A percentile compares a stretch with the other conserved stretches of the same genome.
Conservation (phyloP, 2,797 vertebrate genomes). For the Enteromius afrohamiltoni region DNA sequence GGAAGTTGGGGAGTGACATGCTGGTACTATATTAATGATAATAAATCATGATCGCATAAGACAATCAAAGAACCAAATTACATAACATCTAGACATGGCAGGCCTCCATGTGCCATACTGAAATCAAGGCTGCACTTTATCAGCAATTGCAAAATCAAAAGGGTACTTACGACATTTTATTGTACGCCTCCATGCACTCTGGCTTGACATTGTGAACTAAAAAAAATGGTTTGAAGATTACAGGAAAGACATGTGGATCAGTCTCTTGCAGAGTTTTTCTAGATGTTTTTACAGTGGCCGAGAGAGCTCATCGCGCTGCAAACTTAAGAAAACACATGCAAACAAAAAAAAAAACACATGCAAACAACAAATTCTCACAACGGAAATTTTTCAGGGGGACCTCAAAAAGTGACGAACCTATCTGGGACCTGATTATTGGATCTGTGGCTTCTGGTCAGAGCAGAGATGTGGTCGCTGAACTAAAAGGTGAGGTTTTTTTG, state of each 20-base stretch:
- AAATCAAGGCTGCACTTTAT: neutral
- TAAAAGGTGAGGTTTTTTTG: too few relatives aligned
- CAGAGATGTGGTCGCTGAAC: too few relatives aligned
- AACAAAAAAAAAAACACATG: too few relatives aligned
- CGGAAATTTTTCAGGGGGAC: too few relatives aligned
- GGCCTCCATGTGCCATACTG: neutral
- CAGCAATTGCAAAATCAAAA: conserved; percentile 3
- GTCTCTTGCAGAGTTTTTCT: neutral
- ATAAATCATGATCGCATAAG: neutral
- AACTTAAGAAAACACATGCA: too few relatives aligned
- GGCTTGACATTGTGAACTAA: conserved; percentile 98
- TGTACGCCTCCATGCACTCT: conserved; percentile 94
- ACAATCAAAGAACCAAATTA: conserved; percentile 14
- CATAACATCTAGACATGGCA: neutral
- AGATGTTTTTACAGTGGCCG: neutral
- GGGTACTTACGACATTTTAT: conserved; percentile 91
- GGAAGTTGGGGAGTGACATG: neutral
- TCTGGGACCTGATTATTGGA: too few relatives aligned
- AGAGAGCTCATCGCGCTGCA: too few relatives aligned
- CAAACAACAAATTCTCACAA: too few relatives aligned
- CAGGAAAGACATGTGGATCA: neutral
- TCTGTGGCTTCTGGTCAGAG: too few relatives aligned
- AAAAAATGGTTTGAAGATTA: conserved; percentile 60
- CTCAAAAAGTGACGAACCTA: too few relatives aligned
- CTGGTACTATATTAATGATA: neutral